Evolutionary conservation across 2,797 vertebrate species (phyloP).

Genomic region (Brachymystax lenok): DNA sequence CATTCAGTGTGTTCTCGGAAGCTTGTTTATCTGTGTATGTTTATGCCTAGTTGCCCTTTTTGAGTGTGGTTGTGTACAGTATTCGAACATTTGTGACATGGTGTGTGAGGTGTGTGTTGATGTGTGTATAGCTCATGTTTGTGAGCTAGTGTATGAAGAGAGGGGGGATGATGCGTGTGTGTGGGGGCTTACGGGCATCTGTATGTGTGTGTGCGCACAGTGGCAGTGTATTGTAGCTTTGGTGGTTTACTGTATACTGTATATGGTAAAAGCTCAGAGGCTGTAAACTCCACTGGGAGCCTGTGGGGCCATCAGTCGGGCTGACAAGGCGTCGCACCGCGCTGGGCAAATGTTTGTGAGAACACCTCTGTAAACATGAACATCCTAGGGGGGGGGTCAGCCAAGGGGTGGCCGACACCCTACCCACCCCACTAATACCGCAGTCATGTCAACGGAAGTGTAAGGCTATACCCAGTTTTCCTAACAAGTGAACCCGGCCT

Average conservation of each 20-base stretch:
- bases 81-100: constrained; percentile 14
- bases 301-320: constrained; percentile 41
- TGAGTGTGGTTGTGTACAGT: constrained; percentile 8
- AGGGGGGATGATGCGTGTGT: constrained; percentile 5
- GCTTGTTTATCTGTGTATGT: background rate
- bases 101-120: constrained; percentile 1
- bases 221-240: background rate
- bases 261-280: constrained; percentile 16
- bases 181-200: constrained; percentile 13
- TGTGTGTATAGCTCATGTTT: too few species aligned
- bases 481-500: constrained; percentile 85
- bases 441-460: constrained; percentile 91
- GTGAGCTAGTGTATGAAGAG: too few species aligned
- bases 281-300: constrained; percentile 59
- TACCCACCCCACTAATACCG: constrained; percentile 75
- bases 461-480: constrained; percentile 87
- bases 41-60: background rate
- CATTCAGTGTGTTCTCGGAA: too few species aligned
- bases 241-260: background rate
- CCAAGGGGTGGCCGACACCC: constrained; percentile 81
- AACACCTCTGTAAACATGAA: constrained; percentile 78
- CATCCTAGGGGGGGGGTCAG: constrained; percentile 79
- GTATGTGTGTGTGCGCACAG: background rate
- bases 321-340: constrained; percentile 47
- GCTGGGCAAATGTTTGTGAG: constrained; percentile 79